Conservation (phyloP, 2,113 vertebrate species). For the Herpailurus yagouaroundi region DNA sequence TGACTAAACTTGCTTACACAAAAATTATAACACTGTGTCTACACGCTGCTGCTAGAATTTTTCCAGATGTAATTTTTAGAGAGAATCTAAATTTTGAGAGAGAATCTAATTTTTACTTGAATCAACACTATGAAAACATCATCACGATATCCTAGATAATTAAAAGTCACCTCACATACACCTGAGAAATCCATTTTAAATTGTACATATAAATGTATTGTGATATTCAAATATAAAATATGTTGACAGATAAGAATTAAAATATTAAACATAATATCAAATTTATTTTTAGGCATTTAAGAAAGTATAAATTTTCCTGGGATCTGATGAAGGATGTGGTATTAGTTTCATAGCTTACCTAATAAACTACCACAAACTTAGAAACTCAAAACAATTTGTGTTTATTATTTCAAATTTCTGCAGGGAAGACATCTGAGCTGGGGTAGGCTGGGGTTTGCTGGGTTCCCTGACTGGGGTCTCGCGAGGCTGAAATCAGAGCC, state of each 20-base stretch:
- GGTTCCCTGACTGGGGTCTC: not conserved
- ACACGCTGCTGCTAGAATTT: not conserved
- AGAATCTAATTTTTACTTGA: not conserved
- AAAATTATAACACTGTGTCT: not conserved
- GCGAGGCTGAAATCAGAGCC: not conserved
- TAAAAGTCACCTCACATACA: not conserved
- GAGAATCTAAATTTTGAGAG: not conserved
- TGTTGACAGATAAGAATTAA: constrained; percentile 1
- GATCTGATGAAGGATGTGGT: not conserved
- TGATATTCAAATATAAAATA: not conserved
- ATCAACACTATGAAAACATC: not conserved
- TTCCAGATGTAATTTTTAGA: not conserved
- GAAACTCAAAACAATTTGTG: not conserved
- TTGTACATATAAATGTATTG: not conserved
- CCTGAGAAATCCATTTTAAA: not conserved
- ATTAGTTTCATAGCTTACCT: not conserved
- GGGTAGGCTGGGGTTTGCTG: not conserved
- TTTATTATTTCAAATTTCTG: not conserved
- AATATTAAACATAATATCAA: not conserved
- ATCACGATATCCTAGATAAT: not conserved
- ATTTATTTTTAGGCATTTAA: not conserved
- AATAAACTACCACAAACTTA: not conserved
- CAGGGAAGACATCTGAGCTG: not conserved
- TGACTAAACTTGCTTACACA: not conserved
- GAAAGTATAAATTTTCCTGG: not conserved